phyloP scores from a whole-genome alignment of 2,113 vertebrate genomes.

The Meriones unguiculatus region DNA sequence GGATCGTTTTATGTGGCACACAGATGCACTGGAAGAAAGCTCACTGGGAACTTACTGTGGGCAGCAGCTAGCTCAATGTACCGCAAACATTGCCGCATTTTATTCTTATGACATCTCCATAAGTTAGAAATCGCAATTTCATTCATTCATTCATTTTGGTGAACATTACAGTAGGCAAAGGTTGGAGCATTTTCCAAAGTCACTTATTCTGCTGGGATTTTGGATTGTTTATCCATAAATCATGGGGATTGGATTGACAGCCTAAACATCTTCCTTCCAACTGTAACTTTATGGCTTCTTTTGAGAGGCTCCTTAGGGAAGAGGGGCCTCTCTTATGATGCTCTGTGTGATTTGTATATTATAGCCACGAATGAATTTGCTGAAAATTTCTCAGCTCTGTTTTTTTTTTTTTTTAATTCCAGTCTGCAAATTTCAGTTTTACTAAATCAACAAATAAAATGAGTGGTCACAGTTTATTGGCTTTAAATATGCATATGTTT shows the following conservation, averaged over 20 bases:
- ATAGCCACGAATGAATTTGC: background rate
- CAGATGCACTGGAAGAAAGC: background rate
- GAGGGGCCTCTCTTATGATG: background rate
- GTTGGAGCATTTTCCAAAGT: constrained; percentile 15
- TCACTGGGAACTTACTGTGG: background rate
- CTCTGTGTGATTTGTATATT: background rate
- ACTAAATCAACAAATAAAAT: constrained; percentile 53
- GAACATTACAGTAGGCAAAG: background rate
- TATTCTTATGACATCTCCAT: background rate
- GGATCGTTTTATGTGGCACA: background rate
- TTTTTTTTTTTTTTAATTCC: background rate
- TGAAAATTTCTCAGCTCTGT: constrained; percentile 27
- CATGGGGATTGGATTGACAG: background rate
- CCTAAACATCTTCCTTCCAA: background rate
- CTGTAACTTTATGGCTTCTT: background rate
- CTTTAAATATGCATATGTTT: background rate
- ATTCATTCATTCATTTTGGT: background rate
- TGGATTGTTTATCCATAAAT: constrained; percentile 25
- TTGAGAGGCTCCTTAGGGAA: background rate
- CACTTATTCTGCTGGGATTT: background rate
- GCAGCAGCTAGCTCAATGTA: background rate
- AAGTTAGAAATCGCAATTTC: background rate
- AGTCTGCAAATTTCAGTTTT: background rate
- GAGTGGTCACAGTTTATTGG: background rate
- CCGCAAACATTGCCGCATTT: background rate